A percentile compares a stretch with the other conserved stretches of the same genome.
Conservation (phyloP, 37 sponge, comb jelly and placozoan genomes). For the Cladorhizidae sp. region DNA sequence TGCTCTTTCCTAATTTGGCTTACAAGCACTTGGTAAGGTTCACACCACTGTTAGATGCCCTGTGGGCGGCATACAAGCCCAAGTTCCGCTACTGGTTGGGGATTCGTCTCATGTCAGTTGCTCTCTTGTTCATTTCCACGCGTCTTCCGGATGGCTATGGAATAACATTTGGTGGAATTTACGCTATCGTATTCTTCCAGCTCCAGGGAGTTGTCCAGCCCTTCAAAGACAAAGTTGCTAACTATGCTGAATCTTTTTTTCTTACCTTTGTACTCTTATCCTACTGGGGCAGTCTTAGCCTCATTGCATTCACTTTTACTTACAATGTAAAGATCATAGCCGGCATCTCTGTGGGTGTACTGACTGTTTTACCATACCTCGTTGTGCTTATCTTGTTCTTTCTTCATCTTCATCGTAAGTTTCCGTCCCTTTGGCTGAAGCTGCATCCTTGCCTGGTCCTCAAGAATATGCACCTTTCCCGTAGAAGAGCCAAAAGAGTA, state of each 20-base stretch:
- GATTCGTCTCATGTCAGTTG: conserved; percentile 9
- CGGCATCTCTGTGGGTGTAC: neutral
- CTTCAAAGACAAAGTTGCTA: conserved; percentile 11
- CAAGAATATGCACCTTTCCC: too few relatives aligned
- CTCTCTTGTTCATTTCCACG: neutral
- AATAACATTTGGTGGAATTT: neutral
- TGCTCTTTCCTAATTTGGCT: conserved; percentile 7
- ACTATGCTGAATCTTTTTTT: conserved; percentile 13
- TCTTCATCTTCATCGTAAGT: neutral
- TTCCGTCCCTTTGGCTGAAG: neutral
- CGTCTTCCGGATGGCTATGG: neutral
- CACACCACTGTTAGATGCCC: conserved; percentile 39
- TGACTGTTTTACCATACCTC: neutral
- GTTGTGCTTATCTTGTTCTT: neutral
- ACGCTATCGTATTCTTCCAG: neutral
- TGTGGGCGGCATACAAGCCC: conserved; percentile 31
- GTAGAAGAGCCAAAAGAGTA: too few relatives aligned
- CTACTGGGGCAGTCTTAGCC: neutral
- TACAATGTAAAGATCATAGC: neutral
- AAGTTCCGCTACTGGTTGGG: conserved; percentile 43
- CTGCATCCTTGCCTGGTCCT: neutral
- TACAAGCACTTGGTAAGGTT: conserved; percentile 27
- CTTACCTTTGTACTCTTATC: neutral
- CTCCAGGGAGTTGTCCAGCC: neutral
- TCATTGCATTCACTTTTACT: too few relatives aligned